Percentiles rank a stretch among this genome's conserved stretches.
These are phyloP conservation scores for Atopsyche davidsoni DNA, from an alignment of 1,140 invertebrate genomes.

Conservation along the genomic window DNA sequence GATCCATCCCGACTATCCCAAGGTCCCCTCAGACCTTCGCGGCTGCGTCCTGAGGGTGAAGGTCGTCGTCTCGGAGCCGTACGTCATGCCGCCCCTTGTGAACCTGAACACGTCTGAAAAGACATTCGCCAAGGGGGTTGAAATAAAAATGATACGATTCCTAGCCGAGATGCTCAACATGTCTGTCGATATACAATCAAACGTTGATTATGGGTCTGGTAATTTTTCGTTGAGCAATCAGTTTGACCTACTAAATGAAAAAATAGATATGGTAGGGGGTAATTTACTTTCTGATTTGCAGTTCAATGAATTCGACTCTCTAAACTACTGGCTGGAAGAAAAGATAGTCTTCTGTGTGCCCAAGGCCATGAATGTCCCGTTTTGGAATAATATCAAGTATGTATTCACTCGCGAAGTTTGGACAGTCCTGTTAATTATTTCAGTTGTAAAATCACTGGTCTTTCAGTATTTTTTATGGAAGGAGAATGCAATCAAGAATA, in stretches of 20 bases:
- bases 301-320: not conserved
- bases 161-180: not conserved
- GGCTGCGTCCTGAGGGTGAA: slow-evolving; percentile 8
- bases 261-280: slow-evolving; percentile 17
- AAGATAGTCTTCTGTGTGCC: slow-evolving; percentile 14
- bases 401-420: slow-evolving; percentile 13
- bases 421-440: not conserved
- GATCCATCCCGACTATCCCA: not conserved
- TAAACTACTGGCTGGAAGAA: slow-evolving; percentile 19
- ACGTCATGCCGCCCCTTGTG: slow-evolving; percentile 1
- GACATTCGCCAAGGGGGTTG: slow-evolving; percentile 7
- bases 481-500: not conserved
- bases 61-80: slow-evolving; percentile 10
- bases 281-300: slow-evolving; percentile 10
- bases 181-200: not conserved
- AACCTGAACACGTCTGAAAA: slow-evolving; percentile 1
- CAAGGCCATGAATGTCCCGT: slow-evolving; percentile 3
- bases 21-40: slow-evolving; percentile 6
- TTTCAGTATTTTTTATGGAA: slow-evolving; percentile 1
- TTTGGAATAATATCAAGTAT: slow-evolving; percentile 7
- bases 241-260: not conserved
- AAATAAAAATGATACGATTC: slow-evolving; percentile 10
- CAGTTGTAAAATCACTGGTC: not conserved
- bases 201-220: too few relatives aligned
- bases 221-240: too few relatives aligned